phyloP scores from a whole-genome alignment of 2,797 vertebrate species.

The Tragopan temminckii region DNA sequence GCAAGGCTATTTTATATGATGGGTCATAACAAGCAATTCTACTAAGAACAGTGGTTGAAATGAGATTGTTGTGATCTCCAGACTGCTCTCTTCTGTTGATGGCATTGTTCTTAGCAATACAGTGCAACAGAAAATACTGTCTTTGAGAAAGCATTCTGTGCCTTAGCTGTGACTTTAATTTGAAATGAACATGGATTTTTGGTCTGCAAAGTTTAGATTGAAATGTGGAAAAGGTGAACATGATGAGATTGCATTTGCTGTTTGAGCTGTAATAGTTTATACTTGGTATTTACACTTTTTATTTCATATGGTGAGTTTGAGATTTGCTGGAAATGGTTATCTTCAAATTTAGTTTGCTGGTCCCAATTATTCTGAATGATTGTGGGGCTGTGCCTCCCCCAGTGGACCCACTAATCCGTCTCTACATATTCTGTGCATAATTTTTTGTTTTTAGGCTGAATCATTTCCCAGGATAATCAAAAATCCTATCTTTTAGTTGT shows the following conservation, averaged over 20 bases:
- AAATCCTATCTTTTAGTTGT: accelerated
- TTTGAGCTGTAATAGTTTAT: neutral
- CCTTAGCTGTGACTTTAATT: neutral
- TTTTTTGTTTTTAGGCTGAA: neutral
- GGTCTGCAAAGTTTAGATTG: neutral
- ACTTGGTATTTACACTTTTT: neutral
- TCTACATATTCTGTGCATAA: accelerated
- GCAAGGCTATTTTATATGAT: neutral
- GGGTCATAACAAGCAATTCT: neutral
- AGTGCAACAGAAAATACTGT: neutral
- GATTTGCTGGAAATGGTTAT: neutral
- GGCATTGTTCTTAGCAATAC: neutral
- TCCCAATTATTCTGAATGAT: neutral
- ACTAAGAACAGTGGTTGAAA: neutral
- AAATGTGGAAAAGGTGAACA: neutral
- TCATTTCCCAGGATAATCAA: neutral
- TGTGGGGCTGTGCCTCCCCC: neutral
- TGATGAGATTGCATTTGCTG: neutral
- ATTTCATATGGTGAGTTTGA: neutral
- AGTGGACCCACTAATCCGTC: neutral
- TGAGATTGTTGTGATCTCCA: neutral
- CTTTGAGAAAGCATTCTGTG: neutral
- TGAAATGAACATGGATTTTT: neutral
- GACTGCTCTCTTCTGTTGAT: neutral
- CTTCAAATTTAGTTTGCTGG: neutral